Conservation (phyloP, 2,888 invertebrate genomes). For the Ischnus inquisitorius region DNA sequence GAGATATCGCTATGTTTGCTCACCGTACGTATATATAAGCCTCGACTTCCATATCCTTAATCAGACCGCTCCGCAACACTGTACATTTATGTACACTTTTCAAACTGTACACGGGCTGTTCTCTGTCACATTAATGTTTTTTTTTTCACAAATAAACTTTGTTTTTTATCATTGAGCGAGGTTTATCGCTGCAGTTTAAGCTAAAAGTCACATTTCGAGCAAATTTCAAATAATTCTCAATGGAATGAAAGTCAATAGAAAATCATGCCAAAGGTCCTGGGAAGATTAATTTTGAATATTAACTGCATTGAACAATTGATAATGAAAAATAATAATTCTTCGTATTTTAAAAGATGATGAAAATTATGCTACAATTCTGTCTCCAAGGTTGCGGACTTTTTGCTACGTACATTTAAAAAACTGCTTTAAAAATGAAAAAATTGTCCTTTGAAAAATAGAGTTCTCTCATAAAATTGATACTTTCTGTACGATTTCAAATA, state of each 20-base stretch:
- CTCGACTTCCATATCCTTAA: conserved; percentile 69
- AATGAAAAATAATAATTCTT: too few relatives aligned
- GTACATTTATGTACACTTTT: conserved; percentile 26
- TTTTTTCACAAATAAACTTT: background rate
- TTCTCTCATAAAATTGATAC: too few relatives aligned
- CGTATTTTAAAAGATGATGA: too few relatives aligned
- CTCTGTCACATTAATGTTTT: background rate
- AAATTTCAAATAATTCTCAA: too few relatives aligned
- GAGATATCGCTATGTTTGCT: conserved; percentile 67
- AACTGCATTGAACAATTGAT: too few relatives aligned
- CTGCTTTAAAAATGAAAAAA: background rate
- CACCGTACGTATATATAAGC: conserved; percentile 53
- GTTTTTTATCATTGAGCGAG: background rate
- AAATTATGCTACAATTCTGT: too few relatives aligned
- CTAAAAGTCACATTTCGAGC: background rate
- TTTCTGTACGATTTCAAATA: background rate
- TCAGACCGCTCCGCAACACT: conserved; percentile 64
- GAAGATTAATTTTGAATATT: too few relatives aligned
- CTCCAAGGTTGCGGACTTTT: too few relatives aligned
- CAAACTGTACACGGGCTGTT: conserved; percentile 45
- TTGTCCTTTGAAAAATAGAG: background rate
- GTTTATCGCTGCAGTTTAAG: too few relatives aligned
- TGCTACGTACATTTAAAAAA: too few relatives aligned
- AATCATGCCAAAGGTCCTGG: too few relatives aligned
- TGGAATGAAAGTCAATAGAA: background rate